phyloP scores from a whole-genome alignment of 2,113 vertebrate species.

The Eleginops maclovinus region DNA sequence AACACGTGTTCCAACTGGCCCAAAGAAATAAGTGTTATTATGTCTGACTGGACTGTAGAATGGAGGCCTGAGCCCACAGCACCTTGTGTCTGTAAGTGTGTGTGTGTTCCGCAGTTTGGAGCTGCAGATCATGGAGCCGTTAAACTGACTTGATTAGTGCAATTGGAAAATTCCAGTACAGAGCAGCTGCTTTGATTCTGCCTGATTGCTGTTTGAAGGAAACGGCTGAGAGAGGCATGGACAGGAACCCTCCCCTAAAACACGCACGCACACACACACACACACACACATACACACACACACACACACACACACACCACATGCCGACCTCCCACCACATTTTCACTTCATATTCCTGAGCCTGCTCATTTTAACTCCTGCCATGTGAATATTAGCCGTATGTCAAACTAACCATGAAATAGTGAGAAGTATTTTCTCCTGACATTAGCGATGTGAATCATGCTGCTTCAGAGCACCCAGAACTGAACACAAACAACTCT shows the following conservation, averaged over 20 bases:
- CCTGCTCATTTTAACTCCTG: conserved; percentile 58
- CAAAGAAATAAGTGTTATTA: conserved; percentile 83
- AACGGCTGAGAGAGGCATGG: conserved; percentile 80
- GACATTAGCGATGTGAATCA: conserved; percentile 63
- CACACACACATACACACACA: conserved; percentile 26
- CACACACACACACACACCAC: conserved; percentile 34
- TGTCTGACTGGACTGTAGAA: conserved; percentile 76
- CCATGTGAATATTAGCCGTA: conserved; percentile 71
- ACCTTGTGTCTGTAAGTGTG: neutral
- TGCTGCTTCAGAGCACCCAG: conserved; percentile 27
- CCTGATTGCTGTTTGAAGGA: conserved; percentile 83
- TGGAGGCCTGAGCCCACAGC: conserved; percentile 43
- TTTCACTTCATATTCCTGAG: conserved; percentile 60
- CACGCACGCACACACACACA: conserved; percentile 36
- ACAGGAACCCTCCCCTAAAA: conserved; percentile 72
- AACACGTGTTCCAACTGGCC: conserved; percentile 60
- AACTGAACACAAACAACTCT: conserved; percentile 23
- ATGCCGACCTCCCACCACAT: conserved; percentile 76
- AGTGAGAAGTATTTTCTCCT: conserved; percentile 64
- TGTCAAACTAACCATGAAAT: conserved; percentile 75
- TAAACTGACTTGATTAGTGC: conserved; percentile 85
- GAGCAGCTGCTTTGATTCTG: conserved; percentile 84
- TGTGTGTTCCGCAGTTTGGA: conserved; percentile 24
- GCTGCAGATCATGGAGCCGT: conserved; percentile 55
- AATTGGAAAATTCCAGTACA: conserved; percentile 78